Base-by-base conservation (phyloP, 2,888 invertebrate species). In the Calameuta filiformis region DNA sequence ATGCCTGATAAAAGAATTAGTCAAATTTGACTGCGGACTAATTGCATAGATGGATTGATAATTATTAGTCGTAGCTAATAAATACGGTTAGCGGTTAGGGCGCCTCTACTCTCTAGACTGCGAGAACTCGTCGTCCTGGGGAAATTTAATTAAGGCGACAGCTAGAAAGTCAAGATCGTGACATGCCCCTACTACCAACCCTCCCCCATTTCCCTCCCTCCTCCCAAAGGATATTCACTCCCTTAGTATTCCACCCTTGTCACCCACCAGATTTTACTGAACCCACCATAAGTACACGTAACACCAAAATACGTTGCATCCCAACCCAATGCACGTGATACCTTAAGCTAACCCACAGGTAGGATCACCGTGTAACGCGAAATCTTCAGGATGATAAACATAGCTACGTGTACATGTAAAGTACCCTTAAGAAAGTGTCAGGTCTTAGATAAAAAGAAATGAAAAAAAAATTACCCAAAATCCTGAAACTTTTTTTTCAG, bases 161-260 rank as follows among this genome's bases (percentile, higher is more conserved):
- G 85, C 82, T 81, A 85, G 86, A 84, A 85, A 87, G 85, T 82
- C 82, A 84, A 86, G 85, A 56, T 83, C 82, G 82, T 77, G 81
- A 82, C 74, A 37, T 37, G 34, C 23, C 35, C 30, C 74, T 74
- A 30, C 37, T 74, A 12, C 37, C 11, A 30, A 3, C 74, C 74
- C 1, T 74, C n/a, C 74, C 35, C 34, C 4, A 30, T 74, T 35
- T 74, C 23, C 23, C 74, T 11, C 35, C n/a, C 74, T 35, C 74
- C 30, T 34, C 34, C 71, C 77, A 73, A 35, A 77, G 73, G 74
- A 77, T 77, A 33, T 69, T 68, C 77, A 73, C 73, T 30, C 37
- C 31, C 73, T 34, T 77, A 73, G 73, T 77, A 73, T 68, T 73
- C 68, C 77, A 35, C 35, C 71, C 71, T 33, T 34, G 71, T 34